These are phyloP conservation scores for Barbus barbus DNA, from an alignment of 2,113 vertebrate species.

Conservation along the genomic window DNA sequence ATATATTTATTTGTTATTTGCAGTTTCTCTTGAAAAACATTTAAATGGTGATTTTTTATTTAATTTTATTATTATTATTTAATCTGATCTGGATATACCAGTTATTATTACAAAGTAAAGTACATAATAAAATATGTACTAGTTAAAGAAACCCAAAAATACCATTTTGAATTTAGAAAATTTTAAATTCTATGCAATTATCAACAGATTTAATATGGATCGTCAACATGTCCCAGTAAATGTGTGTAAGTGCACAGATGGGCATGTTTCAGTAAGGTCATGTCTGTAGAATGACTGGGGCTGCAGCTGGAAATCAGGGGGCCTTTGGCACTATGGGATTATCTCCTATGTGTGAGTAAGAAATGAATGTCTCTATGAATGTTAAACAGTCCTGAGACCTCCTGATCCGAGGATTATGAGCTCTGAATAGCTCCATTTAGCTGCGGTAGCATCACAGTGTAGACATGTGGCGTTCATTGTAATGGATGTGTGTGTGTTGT, in stretches of 20 bases:
- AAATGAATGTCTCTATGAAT: conserved; percentile 36
- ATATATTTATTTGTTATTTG: too few relatives aligned
- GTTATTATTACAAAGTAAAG: too few relatives aligned
- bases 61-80: too few relatives aligned
- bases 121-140: too few relatives aligned
- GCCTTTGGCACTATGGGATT: conserved; percentile 17
- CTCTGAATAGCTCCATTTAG: conserved; percentile 18
- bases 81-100: too few relatives aligned
- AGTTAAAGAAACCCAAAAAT: neutral
- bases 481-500: conserved; percentile 23
- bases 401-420: conserved; percentile 33
- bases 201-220: neutral
- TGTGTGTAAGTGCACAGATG: conserved; percentile 15
- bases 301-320: neutral
- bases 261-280: conserved; percentile 20
- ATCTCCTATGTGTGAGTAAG: conserved; percentile 9
- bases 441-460: conserved; percentile 13
- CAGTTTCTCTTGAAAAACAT: too few relatives aligned
- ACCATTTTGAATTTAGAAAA: neutral
- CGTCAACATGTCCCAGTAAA: neutral
- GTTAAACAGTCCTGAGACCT: conserved; percentile 33
- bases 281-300: neutral
- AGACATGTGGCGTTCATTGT: neutral
- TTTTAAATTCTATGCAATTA: neutral
- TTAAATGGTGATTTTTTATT: too few relatives aligned